phyloP scores from a whole-genome alignment of 30 jellyfish, hydroid and myxozoan species.

The Pelagia noctiluca region DNA sequence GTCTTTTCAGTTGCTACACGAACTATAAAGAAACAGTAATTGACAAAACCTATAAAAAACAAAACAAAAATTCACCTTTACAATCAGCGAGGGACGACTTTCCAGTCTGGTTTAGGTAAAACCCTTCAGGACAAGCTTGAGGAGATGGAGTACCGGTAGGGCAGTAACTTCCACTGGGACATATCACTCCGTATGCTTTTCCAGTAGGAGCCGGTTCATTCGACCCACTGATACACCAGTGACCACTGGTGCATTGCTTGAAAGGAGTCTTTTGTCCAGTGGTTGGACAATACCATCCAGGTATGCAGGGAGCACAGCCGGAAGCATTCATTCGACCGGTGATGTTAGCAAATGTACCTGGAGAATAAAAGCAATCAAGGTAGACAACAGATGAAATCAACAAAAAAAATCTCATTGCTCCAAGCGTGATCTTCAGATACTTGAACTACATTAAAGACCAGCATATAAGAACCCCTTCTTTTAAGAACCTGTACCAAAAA shows the following conservation, averaged over 20 bases:
- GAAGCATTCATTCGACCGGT: constrained; percentile 90
- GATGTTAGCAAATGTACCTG: constrained; percentile 90
- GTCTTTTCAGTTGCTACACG: no score
- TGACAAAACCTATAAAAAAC: no score
- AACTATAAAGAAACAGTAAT: no score
- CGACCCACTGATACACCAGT: constrained; percentile 97
- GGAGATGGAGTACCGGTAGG: constrained; percentile 91
- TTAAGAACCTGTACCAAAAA: no score
- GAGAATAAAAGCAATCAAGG: background rate
- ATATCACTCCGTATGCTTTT: constrained; percentile 77
- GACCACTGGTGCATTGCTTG: constrained; percentile 79
- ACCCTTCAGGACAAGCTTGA: constrained; percentile 90
- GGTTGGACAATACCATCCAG: constrained; percentile 97
- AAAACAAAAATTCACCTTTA: constrained; percentile 67
- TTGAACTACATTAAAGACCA: no score
- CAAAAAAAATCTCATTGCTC: background rate
- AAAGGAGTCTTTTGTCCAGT: constrained; percentile 74
- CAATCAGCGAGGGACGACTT: constrained; percentile 68
- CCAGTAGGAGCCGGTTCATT: constrained; percentile 81
- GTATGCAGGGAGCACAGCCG: constrained; percentile 86
- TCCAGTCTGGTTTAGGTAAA: constrained; percentile 77
- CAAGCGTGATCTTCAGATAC: no score
- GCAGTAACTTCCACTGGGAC: constrained; percentile 94
- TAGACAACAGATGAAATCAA: background rate
- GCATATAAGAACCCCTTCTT: no score